Base-by-base conservation (phyloP, 2,113 vertebrate species). In the Halichoerus grypus region DNA sequence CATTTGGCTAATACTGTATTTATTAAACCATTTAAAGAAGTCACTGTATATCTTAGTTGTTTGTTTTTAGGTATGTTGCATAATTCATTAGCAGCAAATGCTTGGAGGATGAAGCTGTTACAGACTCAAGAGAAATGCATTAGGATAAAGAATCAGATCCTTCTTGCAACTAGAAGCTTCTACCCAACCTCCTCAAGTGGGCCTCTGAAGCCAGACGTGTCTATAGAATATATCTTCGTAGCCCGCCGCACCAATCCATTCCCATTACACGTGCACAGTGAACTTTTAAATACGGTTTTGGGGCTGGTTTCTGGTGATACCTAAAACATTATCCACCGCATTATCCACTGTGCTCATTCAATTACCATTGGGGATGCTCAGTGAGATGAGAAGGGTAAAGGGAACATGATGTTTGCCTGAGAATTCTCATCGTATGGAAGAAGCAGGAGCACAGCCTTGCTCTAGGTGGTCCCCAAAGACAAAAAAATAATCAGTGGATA, bases 11-110 rank as follows among this genome's bases (percentile, higher is more conserved):
- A 94, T 94, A 95, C 59, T 69, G 39, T 91, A 96, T 94, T 91
- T 97, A 97, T 95, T 90, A 98, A 98, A 88, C 42, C 88, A 97
- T 89, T 97, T 97, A 97, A 94, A 96, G 93, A 97, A 96, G 97
- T 91, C 96, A 94, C 94, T 97, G 81, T 94, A 82, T 92, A 92
- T 96, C 80, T 95, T 97, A 77, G 81, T 95, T 96, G 93, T 97
- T 98, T 97, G 96, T 97, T 97, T 98, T 98, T 97, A 96, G 94
- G 84, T 97, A 28, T 91, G 84, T 71, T 98, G 92, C 92, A 98
- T 98, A 97, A 98, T 98, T 98, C 95, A 98, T 98, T 96, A 98
- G 81, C 18, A 94, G 92, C 84, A 92, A 97, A 53, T 94, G 94
- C 97, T 97, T 97, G 86, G 88, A 97, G 92, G 90, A 88, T 83